These are phyloP conservation scores for Montipora capricornis DNA, from an alignment of 64 coral and sea anemone genomes.

Conservation along the genomic window DNA sequence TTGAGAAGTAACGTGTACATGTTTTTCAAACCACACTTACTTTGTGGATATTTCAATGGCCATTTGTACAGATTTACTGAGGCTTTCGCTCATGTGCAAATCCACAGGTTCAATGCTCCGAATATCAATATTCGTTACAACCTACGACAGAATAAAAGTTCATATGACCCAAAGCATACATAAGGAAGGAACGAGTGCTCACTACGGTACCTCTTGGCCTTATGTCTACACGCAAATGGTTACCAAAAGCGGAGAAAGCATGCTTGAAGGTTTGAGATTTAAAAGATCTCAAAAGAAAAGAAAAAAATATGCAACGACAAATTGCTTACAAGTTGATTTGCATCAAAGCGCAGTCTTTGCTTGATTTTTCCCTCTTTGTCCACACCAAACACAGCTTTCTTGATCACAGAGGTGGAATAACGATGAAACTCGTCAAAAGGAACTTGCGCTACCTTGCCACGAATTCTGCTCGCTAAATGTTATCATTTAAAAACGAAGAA, in stretches of 20 bases:
- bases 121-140: conserved; percentile 95
- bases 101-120: conserved; percentile 98
- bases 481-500: background rate
- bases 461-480: conserved; percentile 80
- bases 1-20: background rate
- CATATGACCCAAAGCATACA: too few relatives aligned
- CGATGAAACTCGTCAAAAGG: conserved; percentile 98
- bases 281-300: too few relatives aligned
- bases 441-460: conserved; percentile 86
- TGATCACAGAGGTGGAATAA: conserved; percentile 82
- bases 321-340: conserved; percentile 86
- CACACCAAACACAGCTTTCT: conserved; percentile 88
- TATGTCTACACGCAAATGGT: too few relatives aligned
- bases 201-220: too few relatives aligned
- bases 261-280: too few relatives aligned
- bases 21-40: conserved; percentile 42
- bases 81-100: conserved; percentile 90
- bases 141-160: conserved; percentile 41
- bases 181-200: too few relatives aligned
- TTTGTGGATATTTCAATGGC: conserved; percentile 99
- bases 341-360: conserved; percentile 79
- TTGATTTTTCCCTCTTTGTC: conserved; percentile 87
- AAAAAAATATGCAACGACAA: too few relatives aligned
- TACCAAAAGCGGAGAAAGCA: too few relatives aligned
- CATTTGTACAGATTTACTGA: conserved; percentile 97